These are phyloP conservation scores for Ectemnius cavifrons DNA, from an alignment of 2,888 invertebrate species.

Conservation along the genomic window DNA sequence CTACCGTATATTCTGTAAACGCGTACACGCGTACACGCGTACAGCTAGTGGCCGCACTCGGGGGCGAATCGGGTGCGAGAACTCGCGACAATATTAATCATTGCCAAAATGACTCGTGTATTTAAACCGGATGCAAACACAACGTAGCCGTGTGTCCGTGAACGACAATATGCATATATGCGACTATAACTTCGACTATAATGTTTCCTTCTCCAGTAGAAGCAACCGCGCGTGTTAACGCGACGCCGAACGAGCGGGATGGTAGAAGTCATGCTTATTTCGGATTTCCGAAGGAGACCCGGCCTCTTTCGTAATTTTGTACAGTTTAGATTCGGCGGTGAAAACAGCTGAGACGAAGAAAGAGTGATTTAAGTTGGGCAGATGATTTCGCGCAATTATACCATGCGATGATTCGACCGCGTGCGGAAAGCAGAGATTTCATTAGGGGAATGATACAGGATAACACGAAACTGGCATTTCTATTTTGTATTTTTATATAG, in stretches of 20 bases:
- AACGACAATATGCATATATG: conserved; percentile 4
- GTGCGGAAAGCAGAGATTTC: conserved; percentile 9
- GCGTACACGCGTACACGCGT: conserved; percentile 16
- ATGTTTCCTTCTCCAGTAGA: no score
- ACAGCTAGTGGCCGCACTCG: conserved; percentile 12
- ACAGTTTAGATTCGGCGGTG: conserved; percentile 9
- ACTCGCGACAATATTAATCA: conserved; percentile 68
- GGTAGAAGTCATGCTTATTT: background rate
- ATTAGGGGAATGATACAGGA: conserved; percentile 31
- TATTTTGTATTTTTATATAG: conserved; percentile 77
- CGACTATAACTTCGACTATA: no score
- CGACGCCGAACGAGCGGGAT: no score
- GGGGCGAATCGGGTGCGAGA: conserved; percentile 16
- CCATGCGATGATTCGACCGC: conserved; percentile 22
- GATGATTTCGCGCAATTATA: conserved; percentile 32
- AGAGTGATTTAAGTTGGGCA: no score
- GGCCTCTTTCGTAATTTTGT: conserved; percentile 23
- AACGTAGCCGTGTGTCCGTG: conserved; percentile 17
- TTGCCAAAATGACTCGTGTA: conserved; percentile 35
- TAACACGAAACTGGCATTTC: conserved; percentile 56
- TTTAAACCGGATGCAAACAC: conserved; percentile 1
- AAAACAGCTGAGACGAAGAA: background rate
- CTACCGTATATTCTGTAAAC: conserved; percentile 44
- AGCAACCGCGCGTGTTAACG: no score
- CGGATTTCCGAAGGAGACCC: background rate